Evolutionary conservation across 2,113 vertebrate species (phyloP).

Genomic region (Rhipidura dahli): DNA sequence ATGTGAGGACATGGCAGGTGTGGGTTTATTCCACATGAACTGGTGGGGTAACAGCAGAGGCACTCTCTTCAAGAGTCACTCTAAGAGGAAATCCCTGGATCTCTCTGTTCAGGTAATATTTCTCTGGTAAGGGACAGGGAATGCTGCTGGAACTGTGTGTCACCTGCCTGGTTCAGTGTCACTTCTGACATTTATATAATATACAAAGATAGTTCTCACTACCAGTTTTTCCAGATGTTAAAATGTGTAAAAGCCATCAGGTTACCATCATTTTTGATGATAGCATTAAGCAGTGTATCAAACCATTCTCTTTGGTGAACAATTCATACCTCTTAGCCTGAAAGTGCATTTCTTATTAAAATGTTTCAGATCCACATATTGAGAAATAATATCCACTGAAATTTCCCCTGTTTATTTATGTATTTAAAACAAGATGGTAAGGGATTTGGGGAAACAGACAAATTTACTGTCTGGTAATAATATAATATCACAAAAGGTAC

Average conservation of each 20-base stretch:
- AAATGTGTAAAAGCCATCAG: constrained; percentile 22
- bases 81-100: neutral
- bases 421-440: constrained; percentile 38
- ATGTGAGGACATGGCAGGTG: neutral
- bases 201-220: neutral
- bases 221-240: neutral
- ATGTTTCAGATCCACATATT: constrained; percentile 20
- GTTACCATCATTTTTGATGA: constrained; percentile 18
- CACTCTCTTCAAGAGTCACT: neutral
- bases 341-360: constrained; percentile 62
- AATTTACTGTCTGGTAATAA: constrained; percentile 22
- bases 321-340: constrained; percentile 47
- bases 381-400: constrained; percentile 38
- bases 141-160: neutral
- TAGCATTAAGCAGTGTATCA: constrained; percentile 52
- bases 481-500: constrained; percentile 14
- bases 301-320: neutral
- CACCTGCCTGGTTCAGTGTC: neutral
- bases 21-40: neutral
- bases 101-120: neutral
- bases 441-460: neutral
- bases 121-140: neutral
- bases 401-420: constrained; percentile 43
- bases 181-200: constrained; percentile 18
- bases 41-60: neutral